Conservation (phyloP, 2,888 invertebrate species). For the Ennomos erosarius region DNA sequence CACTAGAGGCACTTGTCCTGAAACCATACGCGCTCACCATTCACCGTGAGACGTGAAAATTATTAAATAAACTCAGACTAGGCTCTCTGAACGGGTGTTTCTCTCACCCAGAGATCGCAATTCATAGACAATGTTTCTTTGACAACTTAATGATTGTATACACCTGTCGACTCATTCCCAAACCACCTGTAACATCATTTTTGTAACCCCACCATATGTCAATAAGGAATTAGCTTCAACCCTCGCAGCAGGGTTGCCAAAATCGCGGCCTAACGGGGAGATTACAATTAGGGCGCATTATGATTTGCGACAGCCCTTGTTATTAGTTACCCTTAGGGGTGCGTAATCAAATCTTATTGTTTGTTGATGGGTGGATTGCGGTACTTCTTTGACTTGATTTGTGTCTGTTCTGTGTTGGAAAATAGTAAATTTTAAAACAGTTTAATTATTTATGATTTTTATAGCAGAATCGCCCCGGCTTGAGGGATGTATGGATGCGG, state of each 20-base stretch:
- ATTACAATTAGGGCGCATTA: conserved; percentile 66
- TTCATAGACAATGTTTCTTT: no score
- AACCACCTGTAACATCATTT: no score
- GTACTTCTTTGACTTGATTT: conserved; percentile 5
- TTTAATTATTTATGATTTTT: no score
- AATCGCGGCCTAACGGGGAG: conserved; percentile 48
- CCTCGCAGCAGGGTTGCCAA: conserved; percentile 50
- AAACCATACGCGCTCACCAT: no score
- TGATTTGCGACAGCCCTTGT: conserved; percentile 44
- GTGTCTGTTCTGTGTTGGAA: not conserved
- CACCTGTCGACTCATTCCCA: not conserved
- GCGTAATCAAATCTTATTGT: conserved; percentile 47
- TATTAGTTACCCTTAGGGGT: conserved; percentile 37
- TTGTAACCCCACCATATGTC: conserved; percentile 29
- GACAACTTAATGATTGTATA: not conserved
- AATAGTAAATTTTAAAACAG: no score
- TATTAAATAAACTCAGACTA: no score
- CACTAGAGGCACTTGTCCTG: no score
- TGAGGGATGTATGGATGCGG: no score
- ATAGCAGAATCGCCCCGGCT: no score
- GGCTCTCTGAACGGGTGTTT: no score
- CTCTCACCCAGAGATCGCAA: no score
- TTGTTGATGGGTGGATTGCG: conserved; percentile 22
- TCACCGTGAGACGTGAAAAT: no score
- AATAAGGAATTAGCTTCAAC: conserved; percentile 40